Conservation (phyloP, 1,140 invertebrate genomes). For the Philotrypesis tridentata region DNA sequence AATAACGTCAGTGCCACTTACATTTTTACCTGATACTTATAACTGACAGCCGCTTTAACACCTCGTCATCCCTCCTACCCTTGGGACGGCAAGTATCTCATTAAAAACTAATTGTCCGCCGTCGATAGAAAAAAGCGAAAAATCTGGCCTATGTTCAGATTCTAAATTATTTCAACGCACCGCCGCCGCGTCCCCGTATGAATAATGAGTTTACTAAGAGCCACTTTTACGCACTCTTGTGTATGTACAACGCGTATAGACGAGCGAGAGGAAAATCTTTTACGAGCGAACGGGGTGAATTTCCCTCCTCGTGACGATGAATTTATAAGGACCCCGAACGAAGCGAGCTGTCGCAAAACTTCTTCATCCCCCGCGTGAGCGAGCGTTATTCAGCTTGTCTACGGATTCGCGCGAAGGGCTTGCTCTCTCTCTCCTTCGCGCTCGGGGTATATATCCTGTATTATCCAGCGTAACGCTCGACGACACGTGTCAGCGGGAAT, state of each 20-base stretch:
- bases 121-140: neutral
- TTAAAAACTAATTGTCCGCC: neutral
- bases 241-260: neutral
- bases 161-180: neutral
- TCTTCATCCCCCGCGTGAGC: neutral
- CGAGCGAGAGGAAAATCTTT: neutral
- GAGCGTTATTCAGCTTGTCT: slow-evolving; percentile 13
- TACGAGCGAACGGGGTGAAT: neutral
- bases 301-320: neutral
- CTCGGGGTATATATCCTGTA: neutral
- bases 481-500: slow-evolving; percentile 17
- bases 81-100: too few relatives aligned
- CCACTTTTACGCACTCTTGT: neutral
- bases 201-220: neutral
- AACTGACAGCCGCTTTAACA: too few relatives aligned
- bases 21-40: too few relatives aligned
- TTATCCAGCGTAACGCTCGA: slow-evolving; percentile 17
- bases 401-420: neutral
- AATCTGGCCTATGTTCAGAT: neutral
- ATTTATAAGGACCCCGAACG: slow-evolving; percentile 27
- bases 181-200: neutral
- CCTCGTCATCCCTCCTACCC: too few relatives aligned
- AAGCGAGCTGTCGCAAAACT: slow-evolving; percentile 29
- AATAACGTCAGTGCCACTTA: too few relatives aligned
- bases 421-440: neutral